phyloP scores from a whole-genome alignment of 2,113 vertebrate genomes.

The Pteronura brasiliensis region DNA sequence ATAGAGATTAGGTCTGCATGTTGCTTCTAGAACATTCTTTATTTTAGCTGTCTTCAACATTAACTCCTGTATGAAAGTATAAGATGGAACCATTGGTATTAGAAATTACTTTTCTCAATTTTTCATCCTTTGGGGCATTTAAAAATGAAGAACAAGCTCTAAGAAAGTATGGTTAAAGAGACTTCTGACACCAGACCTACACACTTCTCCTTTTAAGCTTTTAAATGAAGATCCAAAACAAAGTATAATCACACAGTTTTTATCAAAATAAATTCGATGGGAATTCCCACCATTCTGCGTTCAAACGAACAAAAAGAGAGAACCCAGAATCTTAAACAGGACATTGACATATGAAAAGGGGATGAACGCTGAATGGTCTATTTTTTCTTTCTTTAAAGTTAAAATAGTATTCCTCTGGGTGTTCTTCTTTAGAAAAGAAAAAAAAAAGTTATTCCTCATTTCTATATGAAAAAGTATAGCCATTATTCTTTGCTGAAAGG shows the following conservation, averaged over 20 bases:
- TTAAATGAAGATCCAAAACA: not conserved
- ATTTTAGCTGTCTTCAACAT: constrained; percentile 84
- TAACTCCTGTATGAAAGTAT: constrained; percentile 78
- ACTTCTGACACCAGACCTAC: not conserved
- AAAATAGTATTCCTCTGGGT: not conserved
- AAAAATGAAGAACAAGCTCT: not conserved
- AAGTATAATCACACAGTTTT: not conserved
- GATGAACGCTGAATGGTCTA: not conserved
- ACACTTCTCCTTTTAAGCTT: not conserved
- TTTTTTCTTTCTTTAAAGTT: not conserved
- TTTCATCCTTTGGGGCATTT: not conserved
- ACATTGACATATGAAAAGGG: not conserved
- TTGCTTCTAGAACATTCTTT: constrained; percentile 87
- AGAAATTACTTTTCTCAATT: not conserved
- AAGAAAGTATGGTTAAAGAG: not conserved
- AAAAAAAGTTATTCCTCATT: not conserved
- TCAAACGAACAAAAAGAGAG: not conserved
- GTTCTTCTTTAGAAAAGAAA: not conserved
- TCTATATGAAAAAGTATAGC: not conserved
- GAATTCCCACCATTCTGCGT: not conserved
- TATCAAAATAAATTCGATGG: not conserved
- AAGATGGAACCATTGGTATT: not conserved
- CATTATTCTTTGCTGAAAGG: not conserved
- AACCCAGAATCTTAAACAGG: not conserved
- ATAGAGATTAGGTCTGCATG: constrained; percentile 82